Evolutionary conservation across 2,113 vertebrate genomes (phyloP).

Genomic region (Laticauda colubrina): DNA sequence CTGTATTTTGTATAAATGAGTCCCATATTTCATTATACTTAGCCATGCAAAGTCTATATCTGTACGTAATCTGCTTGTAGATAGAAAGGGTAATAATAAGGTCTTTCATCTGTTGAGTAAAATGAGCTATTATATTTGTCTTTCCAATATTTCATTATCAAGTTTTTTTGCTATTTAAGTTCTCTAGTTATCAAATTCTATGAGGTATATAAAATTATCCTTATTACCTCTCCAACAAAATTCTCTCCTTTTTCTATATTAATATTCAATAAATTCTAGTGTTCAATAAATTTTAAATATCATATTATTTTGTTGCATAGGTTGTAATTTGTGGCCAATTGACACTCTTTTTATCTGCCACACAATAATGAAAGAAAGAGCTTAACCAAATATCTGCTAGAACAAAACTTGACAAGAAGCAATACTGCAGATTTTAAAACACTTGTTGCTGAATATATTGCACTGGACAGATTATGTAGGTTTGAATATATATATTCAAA

Average conservation of each 20-base stretch:
- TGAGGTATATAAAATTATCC: neutral
- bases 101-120: neutral
- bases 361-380: neutral
- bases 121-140: neutral
- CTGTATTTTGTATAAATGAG: neutral
- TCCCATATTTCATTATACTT: neutral
- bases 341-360: neutral
- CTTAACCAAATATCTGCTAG: accelerated
- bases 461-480: neutral
- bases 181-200: neutral
- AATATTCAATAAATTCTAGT: neutral
- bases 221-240: neutral
- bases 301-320: neutral
- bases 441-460: neutral
- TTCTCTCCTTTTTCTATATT: neutral
- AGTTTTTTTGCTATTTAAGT: neutral
- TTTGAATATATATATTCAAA: neutral
- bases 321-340: neutral
- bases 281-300: neutral
- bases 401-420: neutral
- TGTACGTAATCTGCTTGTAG: neutral
- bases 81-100: neutral
- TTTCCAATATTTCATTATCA: neutral
- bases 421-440: neutral
- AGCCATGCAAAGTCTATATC: neutral